Conservation (phyloP, 2,888 invertebrate species). For the Thelaira solivaga region DNA sequence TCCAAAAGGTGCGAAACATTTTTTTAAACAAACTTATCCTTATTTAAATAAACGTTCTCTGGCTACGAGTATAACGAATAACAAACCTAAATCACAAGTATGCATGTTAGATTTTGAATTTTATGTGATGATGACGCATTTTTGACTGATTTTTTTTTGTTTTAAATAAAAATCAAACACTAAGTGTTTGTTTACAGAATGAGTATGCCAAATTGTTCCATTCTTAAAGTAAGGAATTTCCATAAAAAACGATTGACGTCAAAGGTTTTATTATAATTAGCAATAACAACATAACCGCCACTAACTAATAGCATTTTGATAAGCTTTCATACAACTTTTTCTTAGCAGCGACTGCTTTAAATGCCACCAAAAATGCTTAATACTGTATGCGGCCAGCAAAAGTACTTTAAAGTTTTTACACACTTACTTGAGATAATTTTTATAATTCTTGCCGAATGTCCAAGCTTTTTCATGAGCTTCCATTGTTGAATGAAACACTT, state of each 20-base stretch:
- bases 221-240: neutral
- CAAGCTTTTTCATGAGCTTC: conserved; percentile 38
- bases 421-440: conserved; percentile 46
- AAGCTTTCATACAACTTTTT: too few species aligned
- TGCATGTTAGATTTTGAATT: too few species aligned
- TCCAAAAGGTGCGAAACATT: conserved; percentile 12
- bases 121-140: too few species aligned
- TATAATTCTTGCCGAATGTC: neutral
- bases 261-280: too few species aligned
- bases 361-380: too few species aligned
- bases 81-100: too few species aligned
- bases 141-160: too few species aligned
- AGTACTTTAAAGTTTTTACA: neutral
- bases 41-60: neutral
- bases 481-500: conserved; percentile 23
- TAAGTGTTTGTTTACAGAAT: conserved; percentile 28
- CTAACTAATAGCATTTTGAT: neutral
- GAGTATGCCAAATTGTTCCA: conserved; percentile 18
- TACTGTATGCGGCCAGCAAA: too few species aligned
- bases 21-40: neutral
- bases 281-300: conserved; percentile 3
- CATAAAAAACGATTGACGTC: conserved; percentile 4
- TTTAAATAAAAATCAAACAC: too few species aligned
- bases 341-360: too few species aligned
- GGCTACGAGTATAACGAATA: too few species aligned